phyloP scores from a whole-genome alignment of 1,140 invertebrate genomes.

The Matsumurasca onukii region DNA sequence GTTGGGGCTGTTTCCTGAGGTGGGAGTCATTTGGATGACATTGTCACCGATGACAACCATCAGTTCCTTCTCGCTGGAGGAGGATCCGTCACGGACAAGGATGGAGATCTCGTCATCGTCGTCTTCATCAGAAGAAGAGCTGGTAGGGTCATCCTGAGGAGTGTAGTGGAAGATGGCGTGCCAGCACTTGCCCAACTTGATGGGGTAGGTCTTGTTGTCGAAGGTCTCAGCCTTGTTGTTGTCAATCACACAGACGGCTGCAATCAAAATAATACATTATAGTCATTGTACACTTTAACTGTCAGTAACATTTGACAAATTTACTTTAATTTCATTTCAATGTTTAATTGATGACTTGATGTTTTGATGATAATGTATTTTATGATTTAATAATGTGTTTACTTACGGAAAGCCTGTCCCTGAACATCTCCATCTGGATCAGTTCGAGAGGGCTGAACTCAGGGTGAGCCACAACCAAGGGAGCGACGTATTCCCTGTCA shows the following conservation, averaged over 20 bases:
- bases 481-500: conserved; percentile 40
- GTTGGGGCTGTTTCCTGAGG: conserved; percentile 39
- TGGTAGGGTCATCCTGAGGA: conserved; percentile 42
- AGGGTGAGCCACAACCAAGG: conserved; percentile 50
- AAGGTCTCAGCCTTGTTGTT: conserved; percentile 57
- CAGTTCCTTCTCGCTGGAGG: conserved; percentile 35
- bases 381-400: conserved; percentile 22
- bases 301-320: conserved; percentile 48
- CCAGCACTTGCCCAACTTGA: conserved; percentile 56
- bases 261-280: conserved; percentile 40
- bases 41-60: conserved; percentile 46
- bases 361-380: background rate
- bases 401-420: conserved; percentile 52
- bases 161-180: conserved; percentile 59
- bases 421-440: conserved; percentile 46
- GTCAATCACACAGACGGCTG: conserved; percentile 63
- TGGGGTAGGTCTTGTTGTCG: conserved; percentile 57
- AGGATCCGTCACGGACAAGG: conserved; percentile 45
- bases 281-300: background rate
- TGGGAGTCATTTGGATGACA: conserved; percentile 41
- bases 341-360: background rate
- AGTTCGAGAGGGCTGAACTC: conserved; percentile 47
- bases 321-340: background rate
- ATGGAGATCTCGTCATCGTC: conserved; percentile 45
- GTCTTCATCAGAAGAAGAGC: conserved; percentile 33